Percentiles rank a stretch among this genome's conserved stretches.
Evolutionary conservation across 1,140 invertebrate species (phyloP).

Genomic region (Cotesia vestalis): DNA sequence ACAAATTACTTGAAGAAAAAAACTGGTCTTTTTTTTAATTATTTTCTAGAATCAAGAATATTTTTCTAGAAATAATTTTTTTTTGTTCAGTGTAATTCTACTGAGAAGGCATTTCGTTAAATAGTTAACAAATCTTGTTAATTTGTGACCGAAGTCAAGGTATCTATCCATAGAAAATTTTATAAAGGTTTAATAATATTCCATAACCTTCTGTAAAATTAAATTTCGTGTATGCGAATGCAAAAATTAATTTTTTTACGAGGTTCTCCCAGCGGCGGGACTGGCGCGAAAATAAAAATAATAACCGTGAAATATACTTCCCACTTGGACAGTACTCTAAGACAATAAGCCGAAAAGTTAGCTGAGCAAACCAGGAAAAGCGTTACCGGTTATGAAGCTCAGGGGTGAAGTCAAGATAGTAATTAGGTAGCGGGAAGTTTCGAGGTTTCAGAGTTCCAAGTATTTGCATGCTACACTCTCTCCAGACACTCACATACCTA

Average conservation of each 20-base stretch:
- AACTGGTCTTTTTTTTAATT: too few species aligned
- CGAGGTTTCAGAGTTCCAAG: conserved; percentile 51
- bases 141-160: too few species aligned
- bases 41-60: too few species aligned
- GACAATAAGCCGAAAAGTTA: conserved; percentile 65
- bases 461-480: conserved; percentile 55
- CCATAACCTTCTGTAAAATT: too few species aligned
- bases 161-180: too few species aligned
- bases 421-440: conserved; percentile 63
- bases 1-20: too few species aligned
- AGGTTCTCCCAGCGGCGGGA: neutral
- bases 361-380: conserved; percentile 45
- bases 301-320: conserved; percentile 46
- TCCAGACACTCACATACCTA: neutral
- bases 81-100: too few species aligned
- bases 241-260: neutral
- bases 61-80: too few species aligned
- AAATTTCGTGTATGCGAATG: too few species aligned
- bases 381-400: conserved; percentile 63
- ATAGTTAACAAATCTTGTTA: too few species aligned
- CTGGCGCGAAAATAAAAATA: neutral
- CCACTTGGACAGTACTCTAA: conserved; percentile 60
- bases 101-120: too few species aligned
- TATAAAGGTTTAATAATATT: too few species aligned
- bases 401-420: conserved; percentile 64